Base-by-base conservation (phyloP, 2,888 invertebrate species). In the Rhorus exstirpatorius region DNA sequence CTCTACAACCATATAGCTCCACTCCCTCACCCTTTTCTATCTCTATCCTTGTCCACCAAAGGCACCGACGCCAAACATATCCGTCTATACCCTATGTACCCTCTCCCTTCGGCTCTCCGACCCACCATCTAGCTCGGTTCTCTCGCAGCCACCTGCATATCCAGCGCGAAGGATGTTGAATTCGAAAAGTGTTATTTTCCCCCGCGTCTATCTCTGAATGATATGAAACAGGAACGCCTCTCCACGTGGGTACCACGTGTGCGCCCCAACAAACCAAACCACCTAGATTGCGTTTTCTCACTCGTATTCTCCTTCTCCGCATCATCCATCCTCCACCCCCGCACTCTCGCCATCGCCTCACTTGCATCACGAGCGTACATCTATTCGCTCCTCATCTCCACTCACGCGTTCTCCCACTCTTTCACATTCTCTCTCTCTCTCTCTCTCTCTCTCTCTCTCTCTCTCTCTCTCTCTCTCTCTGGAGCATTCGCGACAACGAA, bases 191-290 rank as follows among this genome's bases (percentile, higher is more conserved):
- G 92, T 92, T 92, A 92, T 76, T 92, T 92, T 49, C 60, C 60
- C 72, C 90, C 91, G 91, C 93, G 92, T 61, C 92, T 92, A 92
- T 93, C 92, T 92, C 92, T 91, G 92, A 93, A 93, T 93, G 93
- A 93, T 93, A 92, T 91, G 92, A 90, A 92, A 92, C 70, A 91
- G 92, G 92, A 91, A 91, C 92, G 92, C 92, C 92, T 91, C 92
- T 86, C 86, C 88, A 76, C 92, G 92, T 92, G 93, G 60, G 87
- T 87, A 89, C 90, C 93, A 92, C 92, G 92, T 92, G 93, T 91
- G 90, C 90, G 87, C 81, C 80, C 49, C 79, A 78, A 61, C 78
- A 68, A 74, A 26, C 31, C 63, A 58, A 3, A 49, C n/a, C 65
- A 49, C 31, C 65, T n/a, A 46, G 74, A 68, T 55, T 53, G 60